These are phyloP conservation scores for Embiotoca jacksoni DNA, from an alignment of 2,113 vertebrate species.

Conservation along the genomic window DNA sequence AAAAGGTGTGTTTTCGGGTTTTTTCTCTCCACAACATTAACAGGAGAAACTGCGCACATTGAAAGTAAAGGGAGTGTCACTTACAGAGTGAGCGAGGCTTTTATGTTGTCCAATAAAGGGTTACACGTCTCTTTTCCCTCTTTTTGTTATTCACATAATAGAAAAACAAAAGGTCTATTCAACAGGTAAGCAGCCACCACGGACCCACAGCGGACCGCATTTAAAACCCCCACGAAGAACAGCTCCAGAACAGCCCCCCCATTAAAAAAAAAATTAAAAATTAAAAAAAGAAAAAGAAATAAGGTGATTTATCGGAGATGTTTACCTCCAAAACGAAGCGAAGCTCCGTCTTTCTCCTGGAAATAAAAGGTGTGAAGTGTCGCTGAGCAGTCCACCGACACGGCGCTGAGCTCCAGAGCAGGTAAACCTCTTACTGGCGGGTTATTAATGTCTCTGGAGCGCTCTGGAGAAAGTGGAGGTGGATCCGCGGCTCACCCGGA, in stretches of 20 bases:
- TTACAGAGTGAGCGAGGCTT: neutral
- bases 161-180: constrained; percentile 27
- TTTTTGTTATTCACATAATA: constrained; percentile 43
- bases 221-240: too few relatives aligned
- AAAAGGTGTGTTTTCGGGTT: neutral
- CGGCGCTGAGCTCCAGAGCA: neutral
- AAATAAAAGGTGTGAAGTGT: neutral
- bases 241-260: too few relatives aligned
- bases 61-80: constrained; percentile 45
- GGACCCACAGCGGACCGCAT: neutral
- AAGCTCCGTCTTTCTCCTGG: neutral
- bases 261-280: neutral
- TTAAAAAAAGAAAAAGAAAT: neutral
- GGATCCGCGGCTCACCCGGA: neutral
- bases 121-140: constrained; percentile 4
- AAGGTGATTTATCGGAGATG: neutral
- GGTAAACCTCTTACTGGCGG: constrained; percentile 65
- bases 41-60: constrained; percentile 12
- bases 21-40: neutral
- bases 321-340: constrained; percentile 29
- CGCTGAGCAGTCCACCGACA: constrained; percentile 23
- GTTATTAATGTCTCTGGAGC: constrained; percentile 16
- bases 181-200: constrained; percentile 13
- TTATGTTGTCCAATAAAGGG: constrained; percentile 13
- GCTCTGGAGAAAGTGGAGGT: constrained; percentile 48